Base-by-base conservation (phyloP, 2,797 vertebrate species). In the Streptopelia turtur region DNA sequence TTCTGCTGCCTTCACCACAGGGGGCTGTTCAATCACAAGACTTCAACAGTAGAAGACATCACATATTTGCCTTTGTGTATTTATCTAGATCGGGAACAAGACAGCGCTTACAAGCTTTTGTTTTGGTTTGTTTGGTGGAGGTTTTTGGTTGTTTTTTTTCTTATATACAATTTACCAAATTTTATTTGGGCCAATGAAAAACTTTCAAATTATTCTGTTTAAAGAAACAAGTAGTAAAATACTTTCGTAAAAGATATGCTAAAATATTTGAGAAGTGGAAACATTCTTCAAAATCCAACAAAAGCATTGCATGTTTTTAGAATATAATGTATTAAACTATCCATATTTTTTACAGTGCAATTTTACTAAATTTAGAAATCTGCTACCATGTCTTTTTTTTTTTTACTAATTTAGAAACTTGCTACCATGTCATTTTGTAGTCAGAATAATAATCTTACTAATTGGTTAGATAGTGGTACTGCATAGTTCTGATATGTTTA, bases 191-290 rank as follows among this genome's bases (percentile, higher is more conserved):
- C 14, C 57, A 89, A 93, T 20, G 39, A 81, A 94, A 96, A 75
- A 27, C 8, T 52, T 64, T 90, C 24, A 87, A 93, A 95, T 61
- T 78, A 41, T 31, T 87, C 21, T 50, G 45, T 86, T 66, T 76
- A 75, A 69, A 56, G 33, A 72, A 89, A 66, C 6, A 86, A 71
- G 22, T 6, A 20, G 17, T 60, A 86, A 96, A 95, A 77, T 77
- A 70, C 21, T 45, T 87, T 31, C 2, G 11, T 41, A n/a, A 82
- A 93, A 61, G 14, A 59, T 31, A 93, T 10, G 10, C 30, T 89
- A 90, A 87, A 83, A 71, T 94, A 96, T 89, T 76, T 90, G 37
- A n/a, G 80, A 94, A 66, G 60, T 65, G 25, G 88, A 87, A 89
- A 71, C 20, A 84, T 68, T 85, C 25, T 78, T 78, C 59, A 74